Evolutionary conservation across 1,140 invertebrate species (phyloP).

Genomic region (Zaprionus ghesquierei): DNA sequence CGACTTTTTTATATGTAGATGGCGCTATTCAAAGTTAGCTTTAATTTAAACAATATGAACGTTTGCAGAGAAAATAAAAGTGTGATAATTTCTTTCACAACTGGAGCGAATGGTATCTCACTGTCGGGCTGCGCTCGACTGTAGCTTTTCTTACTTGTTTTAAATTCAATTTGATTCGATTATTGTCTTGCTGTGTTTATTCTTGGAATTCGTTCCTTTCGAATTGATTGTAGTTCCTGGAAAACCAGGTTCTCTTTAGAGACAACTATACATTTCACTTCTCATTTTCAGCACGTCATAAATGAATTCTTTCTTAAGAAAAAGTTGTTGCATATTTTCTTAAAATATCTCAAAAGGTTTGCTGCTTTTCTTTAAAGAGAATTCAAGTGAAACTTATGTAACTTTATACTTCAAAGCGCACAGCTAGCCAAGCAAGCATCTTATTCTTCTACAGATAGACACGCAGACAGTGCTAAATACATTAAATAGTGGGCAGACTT

Average conservation of each 20-base stretch:
- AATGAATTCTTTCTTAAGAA: neutral
- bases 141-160: too few species aligned
- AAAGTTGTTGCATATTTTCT: neutral
- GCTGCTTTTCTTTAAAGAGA: neutral
- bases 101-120: too few species aligned
- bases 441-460: slow-evolving; percentile 8
- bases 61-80: too few species aligned
- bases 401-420: slow-evolving; percentile 27
- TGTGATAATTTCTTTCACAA: too few species aligned
- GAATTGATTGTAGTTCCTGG: neutral
- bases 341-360: neutral
- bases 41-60: too few species aligned
- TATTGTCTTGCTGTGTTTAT: too few species aligned
- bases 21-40: too few species aligned
- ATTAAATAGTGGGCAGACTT: slow-evolving; percentile 7
- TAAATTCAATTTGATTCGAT: too few species aligned
- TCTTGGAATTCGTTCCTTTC: too few species aligned
- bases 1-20: too few species aligned
- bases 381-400: neutral
- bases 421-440: slow-evolving; percentile 12
- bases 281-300: neutral
- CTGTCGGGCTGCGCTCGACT: too few species aligned
- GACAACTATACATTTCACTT: neutral
- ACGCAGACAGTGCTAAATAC: neutral
- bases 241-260: neutral